Conservation (phyloP, 2,888 invertebrate species). For the Epistrophe eligans region DNA sequence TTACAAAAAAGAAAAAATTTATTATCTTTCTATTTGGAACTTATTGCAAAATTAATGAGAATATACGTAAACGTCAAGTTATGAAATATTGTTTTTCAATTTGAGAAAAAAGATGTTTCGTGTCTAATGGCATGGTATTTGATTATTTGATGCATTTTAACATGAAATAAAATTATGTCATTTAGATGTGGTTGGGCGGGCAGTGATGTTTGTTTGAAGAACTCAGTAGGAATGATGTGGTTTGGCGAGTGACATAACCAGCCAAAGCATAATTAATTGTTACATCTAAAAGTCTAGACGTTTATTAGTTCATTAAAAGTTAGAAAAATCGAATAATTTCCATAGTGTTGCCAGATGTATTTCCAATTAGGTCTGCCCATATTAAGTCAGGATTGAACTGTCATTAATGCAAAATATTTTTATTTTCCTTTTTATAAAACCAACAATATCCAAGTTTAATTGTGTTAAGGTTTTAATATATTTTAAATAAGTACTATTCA, state of each 20-base stretch:
- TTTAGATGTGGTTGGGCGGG: not conserved
- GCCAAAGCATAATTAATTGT: not conserved
- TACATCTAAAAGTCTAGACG: not conserved
- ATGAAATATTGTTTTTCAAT: conserved; percentile 24
- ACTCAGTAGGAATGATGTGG: not conserved
- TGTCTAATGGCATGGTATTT: not conserved
- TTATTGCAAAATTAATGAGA: conserved; percentile 42
- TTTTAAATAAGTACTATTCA: too few species aligned
- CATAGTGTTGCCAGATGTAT: too few species aligned
- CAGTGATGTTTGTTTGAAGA: not conserved
- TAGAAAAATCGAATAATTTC: too few species aligned
- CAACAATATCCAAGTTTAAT: too few species aligned
- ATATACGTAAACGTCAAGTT: conserved; percentile 15
- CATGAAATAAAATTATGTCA: not conserved
- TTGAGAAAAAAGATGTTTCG: conserved; percentile 7
- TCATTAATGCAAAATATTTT: too few species aligned
- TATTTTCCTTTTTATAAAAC: too few species aligned
- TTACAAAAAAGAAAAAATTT: not conserved
- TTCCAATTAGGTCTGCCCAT: not conserved
- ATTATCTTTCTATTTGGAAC: conserved; percentile 17
- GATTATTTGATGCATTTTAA: not conserved
- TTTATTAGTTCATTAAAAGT: not conserved
- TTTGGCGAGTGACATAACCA: not conserved
- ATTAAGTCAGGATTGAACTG: too few species aligned
- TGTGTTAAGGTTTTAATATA: too few species aligned